Percentiles rank a stretch among this genome's conserved stretches.
Conservation (phyloP, 92 coral and sea anemone species). For the Epizoanthus illoricatus region DNA sequence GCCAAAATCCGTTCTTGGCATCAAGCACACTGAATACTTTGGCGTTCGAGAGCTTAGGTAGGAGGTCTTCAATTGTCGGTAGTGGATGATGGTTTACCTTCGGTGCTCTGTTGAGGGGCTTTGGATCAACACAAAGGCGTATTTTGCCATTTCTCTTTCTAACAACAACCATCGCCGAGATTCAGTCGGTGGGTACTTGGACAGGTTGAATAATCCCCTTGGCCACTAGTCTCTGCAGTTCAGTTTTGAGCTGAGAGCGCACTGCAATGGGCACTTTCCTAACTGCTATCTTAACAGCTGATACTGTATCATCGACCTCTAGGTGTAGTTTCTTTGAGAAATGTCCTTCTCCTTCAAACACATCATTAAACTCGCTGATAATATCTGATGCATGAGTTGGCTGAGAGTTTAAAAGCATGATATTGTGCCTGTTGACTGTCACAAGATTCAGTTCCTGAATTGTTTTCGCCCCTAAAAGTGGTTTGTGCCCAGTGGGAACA, state of each 20-base stretch:
- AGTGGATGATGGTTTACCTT: constrained; percentile 48
- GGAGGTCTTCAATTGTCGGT: constrained; percentile 48
- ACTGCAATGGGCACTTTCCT: constrained; percentile 44
- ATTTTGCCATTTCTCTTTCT: constrained; percentile 48
- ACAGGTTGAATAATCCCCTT: constrained; percentile 49
- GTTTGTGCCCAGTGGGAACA: constrained; percentile 29
- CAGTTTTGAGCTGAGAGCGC: constrained; percentile 38
- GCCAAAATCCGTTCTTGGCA: constrained; percentile 41
- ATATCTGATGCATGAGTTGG: constrained; percentile 12
- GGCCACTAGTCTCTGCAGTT: constrained; percentile 40
- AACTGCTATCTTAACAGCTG: constrained; percentile 40
- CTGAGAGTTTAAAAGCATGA: neutral
- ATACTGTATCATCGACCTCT: constrained; percentile 43
- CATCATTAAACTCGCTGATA: constrained; percentile 45
- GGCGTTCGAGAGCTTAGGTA: constrained; percentile 48
- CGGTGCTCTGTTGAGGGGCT: constrained; percentile 9
- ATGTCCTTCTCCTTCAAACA: constrained; percentile 52
- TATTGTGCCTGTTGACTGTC: constrained; percentile 39
- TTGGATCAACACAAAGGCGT: constrained; percentile 45
- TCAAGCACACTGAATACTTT: constrained; percentile 27
- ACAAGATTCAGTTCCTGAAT: constrained; percentile 47
- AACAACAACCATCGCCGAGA: constrained; percentile 50
- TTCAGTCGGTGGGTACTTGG: constrained; percentile 53
- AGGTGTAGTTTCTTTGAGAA: constrained; percentile 48
- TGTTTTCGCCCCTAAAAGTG: constrained; percentile 45